Evolutionary conservation across 2,888 invertebrate species (phyloP).

Genomic region (Epinotia nisella): DNA sequence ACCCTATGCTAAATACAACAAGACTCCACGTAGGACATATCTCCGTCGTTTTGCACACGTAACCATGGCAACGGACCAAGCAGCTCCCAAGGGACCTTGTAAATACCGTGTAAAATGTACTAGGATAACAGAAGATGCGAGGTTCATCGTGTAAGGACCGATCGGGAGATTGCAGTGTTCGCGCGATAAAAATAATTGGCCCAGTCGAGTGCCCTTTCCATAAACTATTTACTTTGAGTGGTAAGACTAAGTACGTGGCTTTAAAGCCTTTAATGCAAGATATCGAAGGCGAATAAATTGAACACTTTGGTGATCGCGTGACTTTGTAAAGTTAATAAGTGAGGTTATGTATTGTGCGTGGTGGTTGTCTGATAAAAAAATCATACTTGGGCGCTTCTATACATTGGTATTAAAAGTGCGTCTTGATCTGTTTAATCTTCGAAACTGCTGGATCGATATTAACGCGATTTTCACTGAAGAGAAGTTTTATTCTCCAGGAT

Average conservation of each 20-base stretch:
- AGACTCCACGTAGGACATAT: neutral
- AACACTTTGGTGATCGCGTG: conserved; percentile 44
- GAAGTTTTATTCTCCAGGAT: too few species aligned
- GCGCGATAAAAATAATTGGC: conserved; percentile 64
- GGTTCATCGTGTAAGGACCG: conserved; percentile 48
- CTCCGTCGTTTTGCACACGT: conserved; percentile 15
- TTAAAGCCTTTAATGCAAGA: conserved; percentile 53
- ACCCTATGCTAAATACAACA: neutral
- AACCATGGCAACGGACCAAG: conserved; percentile 45
- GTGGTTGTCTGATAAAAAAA: neutral
- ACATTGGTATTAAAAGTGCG: too few species aligned
- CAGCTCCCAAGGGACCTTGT: conserved; percentile 72
- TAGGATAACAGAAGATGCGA: conserved; percentile 62
- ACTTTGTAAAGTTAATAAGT: conserved; percentile 29
- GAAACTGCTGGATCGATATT: neutral
- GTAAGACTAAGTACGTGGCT: conserved; percentile 56
- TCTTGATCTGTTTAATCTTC: too few species aligned
- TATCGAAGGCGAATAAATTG: conserved; percentile 46
- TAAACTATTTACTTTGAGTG: conserved; percentile 55
- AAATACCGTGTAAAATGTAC: conserved; percentile 76
- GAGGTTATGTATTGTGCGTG: neutral
- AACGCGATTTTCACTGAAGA: neutral
- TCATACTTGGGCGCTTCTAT: too few species aligned
- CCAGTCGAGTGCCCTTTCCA: conserved; percentile 57
- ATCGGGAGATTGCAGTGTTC: conserved; percentile 46